Conservation (phyloP, 2,888 invertebrate genomes). For the Melinaea marsaeus region DNA sequence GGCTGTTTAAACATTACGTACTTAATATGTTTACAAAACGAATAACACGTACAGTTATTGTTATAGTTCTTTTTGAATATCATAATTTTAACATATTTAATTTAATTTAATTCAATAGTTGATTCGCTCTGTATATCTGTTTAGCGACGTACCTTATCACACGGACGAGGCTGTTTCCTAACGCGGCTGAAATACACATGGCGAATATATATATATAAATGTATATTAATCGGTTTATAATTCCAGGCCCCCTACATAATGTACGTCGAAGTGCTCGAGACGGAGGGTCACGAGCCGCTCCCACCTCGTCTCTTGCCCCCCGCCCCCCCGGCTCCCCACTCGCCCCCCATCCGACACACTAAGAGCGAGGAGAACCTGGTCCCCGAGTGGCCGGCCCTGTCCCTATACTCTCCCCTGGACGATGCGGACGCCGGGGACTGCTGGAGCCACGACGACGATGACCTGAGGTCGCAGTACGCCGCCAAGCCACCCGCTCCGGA, state of each 20-base stretch:
- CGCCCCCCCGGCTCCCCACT: slow-evolving; percentile 84
- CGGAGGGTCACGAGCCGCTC: slow-evolving; percentile 85
- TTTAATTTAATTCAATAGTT: no score
- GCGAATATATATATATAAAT: no score
- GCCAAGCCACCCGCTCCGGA: slow-evolving; percentile 64
- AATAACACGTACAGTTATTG: neutral
- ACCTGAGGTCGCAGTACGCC: slow-evolving; percentile 77
- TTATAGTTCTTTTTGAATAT: neutral
- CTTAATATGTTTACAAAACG: neutral
- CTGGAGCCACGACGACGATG: slow-evolving; percentile 98
- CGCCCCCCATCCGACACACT: slow-evolving; percentile 88
- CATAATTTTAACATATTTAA: no score
- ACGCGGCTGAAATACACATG: no score
- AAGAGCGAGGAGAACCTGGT: slow-evolving; percentile 95
- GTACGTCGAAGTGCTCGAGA: slow-evolving; percentile 96
- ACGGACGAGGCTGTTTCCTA: no score
- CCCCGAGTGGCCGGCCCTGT: slow-evolving; percentile 75
- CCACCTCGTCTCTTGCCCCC: slow-evolving; percentile 92
- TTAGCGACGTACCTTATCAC: no score
- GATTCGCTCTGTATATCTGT: no score
- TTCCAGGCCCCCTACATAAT: slow-evolving; percentile 94
- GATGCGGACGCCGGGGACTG: slow-evolving; percentile 80
- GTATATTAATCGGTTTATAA: no score
- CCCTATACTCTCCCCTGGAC: slow-evolving; percentile 60
- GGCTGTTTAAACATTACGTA: slow-evolving; percentile 1